Evolutionary conservation across 2,113 vertebrate species (phyloP).

Genomic region (Albula goreensis): DNA sequence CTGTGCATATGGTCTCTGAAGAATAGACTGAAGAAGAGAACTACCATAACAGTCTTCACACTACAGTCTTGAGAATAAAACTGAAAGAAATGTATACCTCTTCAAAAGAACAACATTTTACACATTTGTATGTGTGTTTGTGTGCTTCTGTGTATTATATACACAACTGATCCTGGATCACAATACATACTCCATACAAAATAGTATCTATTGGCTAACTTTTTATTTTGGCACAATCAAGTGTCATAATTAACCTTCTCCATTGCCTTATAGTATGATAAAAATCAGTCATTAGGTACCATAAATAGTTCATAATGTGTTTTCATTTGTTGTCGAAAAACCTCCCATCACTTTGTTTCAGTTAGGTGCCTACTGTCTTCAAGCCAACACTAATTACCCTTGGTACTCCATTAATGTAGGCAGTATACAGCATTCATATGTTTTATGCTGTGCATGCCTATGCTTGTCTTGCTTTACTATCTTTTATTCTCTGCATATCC

Average conservation of each 20-base stretch:
- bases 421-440: background rate
- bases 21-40: too few species aligned
- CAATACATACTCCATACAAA: too few species aligned
- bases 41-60: too few species aligned
- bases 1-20: background rate
- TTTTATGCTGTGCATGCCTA: background rate
- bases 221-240: background rate
- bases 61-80: background rate
- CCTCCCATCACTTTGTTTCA: background rate
- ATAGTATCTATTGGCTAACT: too few species aligned
- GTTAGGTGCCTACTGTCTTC: background rate
- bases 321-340: background rate
- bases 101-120: background rate
- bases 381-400: background rate
- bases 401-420: background rate
- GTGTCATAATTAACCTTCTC: background rate
- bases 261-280: background rate
- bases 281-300: background rate
- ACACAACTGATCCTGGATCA: too few species aligned
- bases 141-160: too few species aligned
- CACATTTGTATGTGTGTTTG: too few species aligned
- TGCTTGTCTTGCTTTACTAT: background rate
- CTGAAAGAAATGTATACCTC: background rate
- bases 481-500: too few species aligned
- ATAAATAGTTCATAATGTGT: background rate